These are phyloP conservation scores for Drosophila varians DNA, from an alignment of 1,140 invertebrate genomes.

Conservation along the genomic window DNA sequence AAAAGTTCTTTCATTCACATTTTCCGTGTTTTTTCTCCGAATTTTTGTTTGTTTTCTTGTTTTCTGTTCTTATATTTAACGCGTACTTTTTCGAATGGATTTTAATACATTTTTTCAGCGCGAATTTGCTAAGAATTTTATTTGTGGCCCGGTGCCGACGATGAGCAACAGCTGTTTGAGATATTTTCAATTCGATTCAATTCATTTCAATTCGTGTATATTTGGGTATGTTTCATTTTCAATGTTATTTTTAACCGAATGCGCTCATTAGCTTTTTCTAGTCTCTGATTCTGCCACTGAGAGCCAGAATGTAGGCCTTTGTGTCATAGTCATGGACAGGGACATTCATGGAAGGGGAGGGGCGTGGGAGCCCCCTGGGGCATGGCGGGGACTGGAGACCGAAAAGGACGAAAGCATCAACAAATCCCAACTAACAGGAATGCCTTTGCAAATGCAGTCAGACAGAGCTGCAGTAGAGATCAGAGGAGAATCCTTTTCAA, in stretches of 20 bases:
- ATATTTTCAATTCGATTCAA: constrained; percentile 74
- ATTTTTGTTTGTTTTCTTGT: constrained; percentile 16
- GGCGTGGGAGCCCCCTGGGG: constrained; percentile 1
- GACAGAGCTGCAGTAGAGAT: constrained; percentile 3
- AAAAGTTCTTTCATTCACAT: constrained; percentile 67
- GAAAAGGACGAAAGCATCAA: constrained; percentile 42
- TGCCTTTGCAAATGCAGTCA: constrained; percentile 23
- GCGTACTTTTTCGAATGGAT: constrained; percentile 47
- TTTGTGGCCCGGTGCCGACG: constrained; percentile 58
- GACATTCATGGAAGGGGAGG: constrained; percentile 19
- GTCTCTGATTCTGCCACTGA: constrained; percentile 27
- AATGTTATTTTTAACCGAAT: constrained; percentile 77
- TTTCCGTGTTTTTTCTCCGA: constrained; percentile 22
- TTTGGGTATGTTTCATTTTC: constrained; percentile 66
- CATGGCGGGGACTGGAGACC: not conserved
- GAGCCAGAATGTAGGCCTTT: constrained; percentile 67
- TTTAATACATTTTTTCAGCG: constrained; percentile 32
- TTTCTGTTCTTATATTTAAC: constrained; percentile 27
- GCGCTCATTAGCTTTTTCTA: constrained; percentile 70
- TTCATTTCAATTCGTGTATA: constrained; percentile 64
- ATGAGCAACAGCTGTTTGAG: constrained; percentile 81
- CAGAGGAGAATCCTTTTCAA: not conserved
- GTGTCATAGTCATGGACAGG: constrained; percentile 66
- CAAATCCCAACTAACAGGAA: constrained; percentile 37
- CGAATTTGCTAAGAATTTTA: constrained; percentile 52